Evolutionary conservation across 2,113 vertebrate species (phyloP).

Genomic region (Platichthys flesus): DNA sequence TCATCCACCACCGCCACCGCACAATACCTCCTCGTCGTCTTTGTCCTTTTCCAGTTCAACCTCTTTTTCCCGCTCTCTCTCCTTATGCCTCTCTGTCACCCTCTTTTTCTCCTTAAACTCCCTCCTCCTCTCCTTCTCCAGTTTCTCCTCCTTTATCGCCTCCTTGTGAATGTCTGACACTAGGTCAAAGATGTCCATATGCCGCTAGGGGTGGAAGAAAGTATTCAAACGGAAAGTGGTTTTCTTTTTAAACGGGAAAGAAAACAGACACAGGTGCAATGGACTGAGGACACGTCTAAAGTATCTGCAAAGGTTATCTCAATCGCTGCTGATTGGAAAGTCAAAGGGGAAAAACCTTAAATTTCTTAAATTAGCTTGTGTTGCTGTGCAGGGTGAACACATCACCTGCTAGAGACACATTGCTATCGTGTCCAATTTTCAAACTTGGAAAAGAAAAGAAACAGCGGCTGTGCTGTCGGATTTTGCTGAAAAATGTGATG

Average conservation of each 20-base stretch:
- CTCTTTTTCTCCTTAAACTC: conserved; percentile 81
- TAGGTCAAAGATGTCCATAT: conserved; percentile 85
- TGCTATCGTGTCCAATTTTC: background rate
- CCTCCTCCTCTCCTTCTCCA: conserved; percentile 81
- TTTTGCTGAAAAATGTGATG: background rate
- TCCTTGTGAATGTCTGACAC: conserved; percentile 82
- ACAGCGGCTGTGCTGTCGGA: background rate
- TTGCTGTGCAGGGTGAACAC: background rate
- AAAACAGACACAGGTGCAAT: conserved; percentile 1
- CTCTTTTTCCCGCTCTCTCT: conserved; percentile 74
- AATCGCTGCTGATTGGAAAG: background rate
- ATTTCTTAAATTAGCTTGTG: background rate
- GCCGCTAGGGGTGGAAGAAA: conserved; percentile 76
- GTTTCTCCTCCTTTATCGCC: conserved; percentile 80
- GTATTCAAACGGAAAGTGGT: conserved; percentile 30
- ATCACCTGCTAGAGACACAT: background rate
- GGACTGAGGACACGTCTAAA: background rate
- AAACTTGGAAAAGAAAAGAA: background rate
- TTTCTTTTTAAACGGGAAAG: background rate
- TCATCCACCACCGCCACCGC: conserved; percentile 23
- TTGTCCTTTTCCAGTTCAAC: conserved; percentile 69
- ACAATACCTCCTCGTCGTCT: conserved; percentile 84
- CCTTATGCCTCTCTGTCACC: conserved; percentile 76
- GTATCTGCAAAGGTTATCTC: background rate
- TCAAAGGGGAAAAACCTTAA: background rate